Conservation (phyloP, 2,888 invertebrate species). For the Coremacera marginata region DNA sequence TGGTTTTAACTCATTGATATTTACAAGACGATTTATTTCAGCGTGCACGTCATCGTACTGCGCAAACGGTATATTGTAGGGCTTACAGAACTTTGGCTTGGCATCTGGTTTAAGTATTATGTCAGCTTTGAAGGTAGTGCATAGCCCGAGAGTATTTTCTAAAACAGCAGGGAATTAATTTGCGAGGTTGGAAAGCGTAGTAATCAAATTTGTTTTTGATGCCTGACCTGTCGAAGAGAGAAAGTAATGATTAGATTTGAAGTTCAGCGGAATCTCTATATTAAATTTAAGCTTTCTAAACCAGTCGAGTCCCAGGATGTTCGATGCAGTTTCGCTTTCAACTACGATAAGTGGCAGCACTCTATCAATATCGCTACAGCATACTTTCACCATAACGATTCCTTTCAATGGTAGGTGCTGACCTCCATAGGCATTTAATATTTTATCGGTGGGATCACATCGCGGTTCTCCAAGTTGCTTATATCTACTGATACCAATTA, state of each 20-base stretch:
- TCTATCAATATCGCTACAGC: too few species aligned
- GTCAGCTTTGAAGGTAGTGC: slow-evolving; percentile 18
- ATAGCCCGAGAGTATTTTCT: slow-evolving; percentile 4
- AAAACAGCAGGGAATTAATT: slow-evolving; percentile 25
- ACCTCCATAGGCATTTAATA: slow-evolving; percentile 22
- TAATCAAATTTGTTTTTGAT: not conserved
- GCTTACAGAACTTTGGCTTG: slow-evolving; percentile 28
- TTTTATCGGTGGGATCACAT: not conserved
- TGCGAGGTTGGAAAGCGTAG: not conserved
- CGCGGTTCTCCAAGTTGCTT: slow-evolving; percentile 23
- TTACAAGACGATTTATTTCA: slow-evolving; percentile 29
- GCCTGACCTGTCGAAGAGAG: slow-evolving; percentile 19
- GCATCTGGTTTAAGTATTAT: slow-evolving; percentile 18
- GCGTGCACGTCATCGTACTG: slow-evolving; percentile 21
- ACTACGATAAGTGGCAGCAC: too few species aligned
- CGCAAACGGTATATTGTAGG: slow-evolving; percentile 12
- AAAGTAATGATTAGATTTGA: slow-evolving; percentile 10
- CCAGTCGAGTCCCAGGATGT: slow-evolving; percentile 40
- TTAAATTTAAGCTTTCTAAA: slow-evolving; percentile 31
- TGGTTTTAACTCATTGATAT: slow-evolving; percentile 20
- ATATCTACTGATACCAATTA: slow-evolving; percentile 8
- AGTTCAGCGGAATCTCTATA: not conserved
- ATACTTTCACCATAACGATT: too few species aligned
- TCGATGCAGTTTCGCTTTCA: too few species aligned
- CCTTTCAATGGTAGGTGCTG: too few species aligned